Percentiles rank a stretch among this genome's conserved stretches.
These are phyloP conservation scores for Scaptodrosophila latifasciaeformis DNA, from an alignment of 2,888 invertebrate genomes.

Conservation along the genomic window DNA sequence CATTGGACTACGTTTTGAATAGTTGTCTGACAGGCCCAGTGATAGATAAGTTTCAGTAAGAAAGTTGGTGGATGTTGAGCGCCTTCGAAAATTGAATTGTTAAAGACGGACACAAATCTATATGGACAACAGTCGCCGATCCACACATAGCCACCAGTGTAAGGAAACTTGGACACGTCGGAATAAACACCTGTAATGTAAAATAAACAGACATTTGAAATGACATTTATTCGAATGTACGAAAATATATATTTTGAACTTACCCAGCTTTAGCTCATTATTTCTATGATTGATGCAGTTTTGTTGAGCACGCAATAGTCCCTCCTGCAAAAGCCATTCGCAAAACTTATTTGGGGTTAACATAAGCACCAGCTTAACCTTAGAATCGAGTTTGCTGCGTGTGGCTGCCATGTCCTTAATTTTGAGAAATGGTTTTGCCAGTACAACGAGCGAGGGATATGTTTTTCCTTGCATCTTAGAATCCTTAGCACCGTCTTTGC, in stretches of 20 bases:
- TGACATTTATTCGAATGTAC: background rate
- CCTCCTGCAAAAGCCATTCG: slow-evolving; percentile 92
- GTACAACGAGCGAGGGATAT: slow-evolving; percentile 89
- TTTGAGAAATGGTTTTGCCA: slow-evolving; percentile 86
- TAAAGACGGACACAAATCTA: slow-evolving; percentile 89
- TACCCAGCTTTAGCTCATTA: slow-evolving; percentile 84
- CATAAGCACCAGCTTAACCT: slow-evolving; percentile 88
- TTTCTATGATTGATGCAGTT: slow-evolving; percentile 82
- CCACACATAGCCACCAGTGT: slow-evolving; percentile 94
- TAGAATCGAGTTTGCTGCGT: slow-evolving; percentile 82
- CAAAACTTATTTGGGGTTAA: slow-evolving; percentile 89
- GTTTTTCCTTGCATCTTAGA: slow-evolving; percentile 86
- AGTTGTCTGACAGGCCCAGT: slow-evolving; percentile 94
- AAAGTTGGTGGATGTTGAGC: slow-evolving; percentile 89
- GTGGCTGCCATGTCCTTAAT: slow-evolving; percentile 81
- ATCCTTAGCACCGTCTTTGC: slow-evolving; percentile 83
- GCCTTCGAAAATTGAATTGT: slow-evolving; percentile 90
- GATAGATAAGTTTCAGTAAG: slow-evolving; percentile 88
- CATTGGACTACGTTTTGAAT: slow-evolving; percentile 92
- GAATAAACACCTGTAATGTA: slow-evolving; percentile 90
- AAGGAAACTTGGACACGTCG: slow-evolving; percentile 88
- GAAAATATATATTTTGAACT: slow-evolving; percentile 34
- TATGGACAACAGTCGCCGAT: slow-evolving; percentile 91
- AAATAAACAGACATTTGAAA: slow-evolving; percentile 1
- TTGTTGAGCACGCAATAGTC: slow-evolving; percentile 86